Percentiles rank a stretch among this genome's conserved stretches.
These are phyloP conservation scores for Myiotriccus ornatus DNA, from an alignment of 2,797 vertebrate genomes.

Conservation along the genomic window DNA sequence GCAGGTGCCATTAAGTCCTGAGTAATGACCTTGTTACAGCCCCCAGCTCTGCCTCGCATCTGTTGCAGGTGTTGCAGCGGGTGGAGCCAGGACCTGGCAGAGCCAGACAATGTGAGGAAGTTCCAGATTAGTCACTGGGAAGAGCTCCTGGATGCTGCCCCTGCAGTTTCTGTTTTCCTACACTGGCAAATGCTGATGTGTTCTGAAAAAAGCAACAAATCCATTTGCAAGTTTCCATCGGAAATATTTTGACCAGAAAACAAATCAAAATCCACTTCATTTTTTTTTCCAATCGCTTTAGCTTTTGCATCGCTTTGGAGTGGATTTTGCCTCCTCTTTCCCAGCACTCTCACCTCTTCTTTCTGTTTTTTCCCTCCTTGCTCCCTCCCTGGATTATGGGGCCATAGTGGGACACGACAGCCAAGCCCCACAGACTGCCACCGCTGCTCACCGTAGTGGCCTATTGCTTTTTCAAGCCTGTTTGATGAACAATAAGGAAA, in stretches of 20 bases:
- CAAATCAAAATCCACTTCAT: background rate
- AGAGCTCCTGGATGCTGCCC: background rate
- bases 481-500: background rate
- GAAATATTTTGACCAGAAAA: background rate
- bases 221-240: background rate
- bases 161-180: background rate
- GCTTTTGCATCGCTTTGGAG: background rate
- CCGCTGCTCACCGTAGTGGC: rapidly evolving
- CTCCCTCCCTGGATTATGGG: background rate
- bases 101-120: rapidly evolving
- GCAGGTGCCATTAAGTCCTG: rapidly evolving
- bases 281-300: background rate
- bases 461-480: background rate
- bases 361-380: background rate
- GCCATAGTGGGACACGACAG: rapidly evolving
- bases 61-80: background rate
- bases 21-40: rapidly evolving
- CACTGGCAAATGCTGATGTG: background rate
- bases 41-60: background rate
- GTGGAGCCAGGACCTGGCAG: rapidly evolving
- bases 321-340: background rate
- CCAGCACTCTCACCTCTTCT: background rate
- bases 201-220: background rate
- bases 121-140: rapidly evolving
- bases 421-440: background rate